Evolutionary conservation across 2,797 vertebrate species (phyloP).

Genomic region (Phataginus tricuspis): DNA sequence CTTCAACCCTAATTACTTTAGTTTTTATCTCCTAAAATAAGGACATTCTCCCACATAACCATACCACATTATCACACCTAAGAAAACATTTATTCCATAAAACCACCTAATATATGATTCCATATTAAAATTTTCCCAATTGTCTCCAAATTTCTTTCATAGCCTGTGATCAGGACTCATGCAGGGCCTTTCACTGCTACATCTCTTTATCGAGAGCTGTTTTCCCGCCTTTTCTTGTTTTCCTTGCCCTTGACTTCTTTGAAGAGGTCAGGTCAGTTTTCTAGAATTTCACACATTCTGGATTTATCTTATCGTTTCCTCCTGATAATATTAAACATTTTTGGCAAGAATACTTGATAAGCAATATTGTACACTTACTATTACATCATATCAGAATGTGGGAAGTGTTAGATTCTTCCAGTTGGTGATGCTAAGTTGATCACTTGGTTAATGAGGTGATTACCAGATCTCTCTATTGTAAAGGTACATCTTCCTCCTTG

Average conservation of each 20-base stretch:
- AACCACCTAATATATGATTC: neutral
- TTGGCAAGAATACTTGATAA: neutral
- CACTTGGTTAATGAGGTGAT: neutral
- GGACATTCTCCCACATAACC: neutral
- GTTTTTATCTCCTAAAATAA: neutral
- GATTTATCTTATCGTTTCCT: neutral
- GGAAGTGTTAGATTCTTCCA: neutral
- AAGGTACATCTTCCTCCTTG: neutral
- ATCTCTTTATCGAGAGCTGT: neutral
- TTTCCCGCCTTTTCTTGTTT: neutral
- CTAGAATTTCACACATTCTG: neutral
- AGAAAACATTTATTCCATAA: neutral
- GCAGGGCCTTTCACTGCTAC: neutral
- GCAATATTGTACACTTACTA: neutral
- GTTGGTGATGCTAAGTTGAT: neutral
- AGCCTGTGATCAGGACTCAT: neutral
- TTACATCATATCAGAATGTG: neutral
- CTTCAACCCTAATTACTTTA: neutral
- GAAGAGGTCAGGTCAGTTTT: neutral
- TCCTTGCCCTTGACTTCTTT: neutral
- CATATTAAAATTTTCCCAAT: neutral
- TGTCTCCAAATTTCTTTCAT: neutral
- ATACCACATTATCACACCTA: neutral
- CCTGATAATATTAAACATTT: neutral
- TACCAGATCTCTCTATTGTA: neutral